Base-by-base conservation (phyloP, 2,797 vertebrate species). In the Poeciliopsis paucimaculata region DNA sequence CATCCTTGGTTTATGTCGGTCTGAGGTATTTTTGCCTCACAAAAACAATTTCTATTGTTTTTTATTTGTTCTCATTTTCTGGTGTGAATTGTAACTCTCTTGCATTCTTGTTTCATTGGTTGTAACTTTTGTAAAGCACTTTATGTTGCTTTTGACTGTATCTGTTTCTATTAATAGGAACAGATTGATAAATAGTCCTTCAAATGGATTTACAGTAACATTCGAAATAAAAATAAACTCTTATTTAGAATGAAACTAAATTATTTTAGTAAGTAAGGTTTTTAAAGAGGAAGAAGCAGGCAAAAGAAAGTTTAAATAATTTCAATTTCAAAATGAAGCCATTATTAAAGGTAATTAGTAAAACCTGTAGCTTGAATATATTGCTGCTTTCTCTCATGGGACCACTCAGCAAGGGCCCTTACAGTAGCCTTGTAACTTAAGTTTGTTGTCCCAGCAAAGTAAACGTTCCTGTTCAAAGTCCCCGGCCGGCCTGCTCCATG, bases 381-480 rank as follows among this genome's bases (percentile, higher is more conserved):
- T n/a, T 70, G 28, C 28, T 16, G 12, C 28, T 73, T 64, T 64
- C 41, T n/a, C 43, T 71, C 41, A 16, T 28, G 68, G 68, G 68
- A 2, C 41, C 26, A 4, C 41, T 71, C 26, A 18, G 5, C 7
- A 26, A 46, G 68, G 41, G 41, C 41, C 41, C 41, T 7, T 45
- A 55, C 34, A 51, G 47, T 11, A 70, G 64, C 53, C 36, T 47
- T 79, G 64, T n/a, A 46, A 75, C 46, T 0, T 0, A 70, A 72
- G 55, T 39, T 43, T 68, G 45, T 51, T 20, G n/a, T 49, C 62
- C 13, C 46, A 47, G 62, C 72, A 41, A 31, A 46, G 82, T 45
- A 64, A 71, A 55, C n/a, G 73, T 43, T 70, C 75, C 47, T 60
- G 70, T 60, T 60, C n/a, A 47, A 76, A 80, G 55, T 82, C 82